phyloP scores from a whole-genome alignment of 2,113 vertebrate species.

The Cephalopholis sonnerati region DNA sequence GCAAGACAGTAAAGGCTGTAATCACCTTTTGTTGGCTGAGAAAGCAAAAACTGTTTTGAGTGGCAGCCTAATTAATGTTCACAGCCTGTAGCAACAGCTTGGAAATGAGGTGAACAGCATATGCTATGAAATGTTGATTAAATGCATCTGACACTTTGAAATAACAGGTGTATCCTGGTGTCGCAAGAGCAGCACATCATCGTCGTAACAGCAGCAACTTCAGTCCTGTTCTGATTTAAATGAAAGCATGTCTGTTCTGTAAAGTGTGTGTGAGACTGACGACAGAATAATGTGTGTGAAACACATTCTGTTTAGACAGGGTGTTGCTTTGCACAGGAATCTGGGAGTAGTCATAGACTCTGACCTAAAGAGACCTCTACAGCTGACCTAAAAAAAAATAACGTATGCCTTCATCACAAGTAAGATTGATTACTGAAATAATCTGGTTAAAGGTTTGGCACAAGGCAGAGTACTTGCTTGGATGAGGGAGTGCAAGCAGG shows the following conservation, averaged over 20 bases:
- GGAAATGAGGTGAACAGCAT: not conserved
- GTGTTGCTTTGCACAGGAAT: constrained; percentile 1
- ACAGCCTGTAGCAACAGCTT: not conserved
- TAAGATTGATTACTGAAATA: not conserved
- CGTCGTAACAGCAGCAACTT: not conserved
- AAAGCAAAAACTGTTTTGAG: not conserved
- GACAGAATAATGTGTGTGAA: not conserved
- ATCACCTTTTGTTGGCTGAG: constrained; percentile 1
- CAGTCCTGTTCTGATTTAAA: not conserved
- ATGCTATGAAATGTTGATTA: not conserved
- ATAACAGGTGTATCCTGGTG: not conserved
- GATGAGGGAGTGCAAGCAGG: no score
- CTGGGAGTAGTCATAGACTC: not conserved
- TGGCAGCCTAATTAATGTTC: not conserved
- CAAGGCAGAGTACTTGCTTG: no score
- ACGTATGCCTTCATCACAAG: not conserved
- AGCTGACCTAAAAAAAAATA: not conserved
- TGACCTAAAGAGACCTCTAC: not conserved
- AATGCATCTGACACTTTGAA: constrained; percentile 1
- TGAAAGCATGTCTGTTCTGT: not conserved
- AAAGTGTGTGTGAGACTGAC: no score
- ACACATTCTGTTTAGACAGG: not conserved
- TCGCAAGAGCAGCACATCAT: not conserved
- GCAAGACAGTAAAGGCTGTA: not conserved
- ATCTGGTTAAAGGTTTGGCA: not conserved